Conservation (phyloP, 2,888 invertebrate genomes). For the Metalampra italica region DNA sequence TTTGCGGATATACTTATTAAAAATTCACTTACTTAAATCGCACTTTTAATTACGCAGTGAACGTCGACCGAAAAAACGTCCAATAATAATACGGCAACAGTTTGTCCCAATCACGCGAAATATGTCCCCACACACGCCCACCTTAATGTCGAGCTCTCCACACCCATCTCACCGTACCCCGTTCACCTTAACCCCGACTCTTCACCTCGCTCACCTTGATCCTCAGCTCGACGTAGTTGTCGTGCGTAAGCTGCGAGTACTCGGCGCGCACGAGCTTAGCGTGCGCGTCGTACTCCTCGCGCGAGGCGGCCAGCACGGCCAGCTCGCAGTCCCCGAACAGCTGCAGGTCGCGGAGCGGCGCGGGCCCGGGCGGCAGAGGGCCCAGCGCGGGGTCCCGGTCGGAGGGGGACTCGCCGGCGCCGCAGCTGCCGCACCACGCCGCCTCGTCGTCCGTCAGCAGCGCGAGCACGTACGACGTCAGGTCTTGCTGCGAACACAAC, state of each 20-base stretch:
- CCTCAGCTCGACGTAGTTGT: conserved; percentile 53
- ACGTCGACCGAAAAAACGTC: too few species aligned
- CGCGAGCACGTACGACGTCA: conserved; percentile 60
- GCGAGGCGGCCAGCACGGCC: conserved; percentile 54
- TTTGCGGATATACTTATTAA: too few species aligned
- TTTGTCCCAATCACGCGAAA: too few species aligned
- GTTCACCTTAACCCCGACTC: too few species aligned
- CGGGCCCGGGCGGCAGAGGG: conserved; percentile 18
- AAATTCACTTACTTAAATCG: too few species aligned
- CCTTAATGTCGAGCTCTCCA: too few species aligned
- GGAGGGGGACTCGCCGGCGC: conserved; percentile 18
- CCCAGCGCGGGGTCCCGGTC: too few species aligned
- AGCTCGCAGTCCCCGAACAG: conserved; percentile 60
- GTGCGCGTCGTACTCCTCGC: conserved; percentile 58
- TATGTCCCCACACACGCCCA: too few species aligned
- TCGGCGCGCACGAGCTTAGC: conserved; percentile 61
- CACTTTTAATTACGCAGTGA: too few species aligned
- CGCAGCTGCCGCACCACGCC: conserved; percentile 40
- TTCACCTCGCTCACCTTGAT: conserved; percentile 40
- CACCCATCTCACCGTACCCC: too few species aligned
- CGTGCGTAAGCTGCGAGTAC: conserved; percentile 46
- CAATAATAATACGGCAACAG: too few species aligned
- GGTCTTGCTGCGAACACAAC: conserved; percentile 62
- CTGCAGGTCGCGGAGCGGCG: conserved; percentile 38
- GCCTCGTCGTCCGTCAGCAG: conserved; percentile 66